phyloP scores from a whole-genome alignment of 2,797 vertebrate genomes.

The Platalea minor region DNA sequence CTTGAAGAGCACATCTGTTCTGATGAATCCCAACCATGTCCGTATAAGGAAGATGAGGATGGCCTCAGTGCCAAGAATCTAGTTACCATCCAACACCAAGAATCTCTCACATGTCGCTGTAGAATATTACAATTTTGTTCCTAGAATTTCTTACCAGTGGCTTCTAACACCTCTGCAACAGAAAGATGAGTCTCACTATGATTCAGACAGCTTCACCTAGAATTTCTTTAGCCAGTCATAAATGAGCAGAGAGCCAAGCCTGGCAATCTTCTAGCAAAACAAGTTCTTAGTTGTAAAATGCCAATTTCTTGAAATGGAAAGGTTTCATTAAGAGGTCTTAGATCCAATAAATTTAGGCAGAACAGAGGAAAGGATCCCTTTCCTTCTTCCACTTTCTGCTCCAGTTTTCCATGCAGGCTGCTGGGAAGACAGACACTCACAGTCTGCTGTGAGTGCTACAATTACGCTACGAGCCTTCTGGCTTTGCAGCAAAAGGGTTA shows the following conservation, averaged over 20 bases:
- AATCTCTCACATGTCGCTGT: neutral
- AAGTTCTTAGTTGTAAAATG: neutral
- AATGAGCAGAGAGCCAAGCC: neutral
- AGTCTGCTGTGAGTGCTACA: neutral
- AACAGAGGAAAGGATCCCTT: neutral
- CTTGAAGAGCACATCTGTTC: neutral
- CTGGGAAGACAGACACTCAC: neutral
- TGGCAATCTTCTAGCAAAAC: neutral
- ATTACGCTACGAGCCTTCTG: neutral
- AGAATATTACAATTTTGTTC: neutral
- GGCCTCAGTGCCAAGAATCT: neutral
- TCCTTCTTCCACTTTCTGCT: neutral
- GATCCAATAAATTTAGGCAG: neutral
- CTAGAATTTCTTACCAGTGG: neutral
- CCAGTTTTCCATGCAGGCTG: neutral
- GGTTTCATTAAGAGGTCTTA: neutral
- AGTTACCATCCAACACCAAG: neutral
- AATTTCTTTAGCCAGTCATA: neutral
- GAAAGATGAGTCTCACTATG: neutral
- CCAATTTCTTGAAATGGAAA: neutral
- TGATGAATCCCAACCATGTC: neutral
- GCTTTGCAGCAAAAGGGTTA: neutral
- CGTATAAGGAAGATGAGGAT: neutral
- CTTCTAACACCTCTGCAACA: constrained; percentile 6
- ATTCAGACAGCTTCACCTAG: neutral